Percentiles rank a stretch among this genome's conserved stretches.
These are phyloP conservation scores for Eubasilissa splendida DNA, from an alignment of 2,888 invertebrate species.

Conservation along the genomic window DNA sequence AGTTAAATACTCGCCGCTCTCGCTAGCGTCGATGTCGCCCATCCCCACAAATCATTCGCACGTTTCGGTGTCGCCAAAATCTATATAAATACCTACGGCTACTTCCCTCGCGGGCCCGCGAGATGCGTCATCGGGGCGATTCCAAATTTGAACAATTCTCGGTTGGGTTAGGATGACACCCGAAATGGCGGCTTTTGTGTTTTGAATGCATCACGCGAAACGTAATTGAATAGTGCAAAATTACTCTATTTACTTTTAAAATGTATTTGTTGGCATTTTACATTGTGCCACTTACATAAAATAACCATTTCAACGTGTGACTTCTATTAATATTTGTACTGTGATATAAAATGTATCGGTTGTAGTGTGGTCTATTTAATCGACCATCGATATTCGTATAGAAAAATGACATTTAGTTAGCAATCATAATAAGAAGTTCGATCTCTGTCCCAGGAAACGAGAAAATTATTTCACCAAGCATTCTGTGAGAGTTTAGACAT, in stretches of 20 bases:
- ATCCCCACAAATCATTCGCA: conserved; percentile 56
- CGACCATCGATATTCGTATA: too few relatives aligned
- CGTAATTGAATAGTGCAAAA: too few relatives aligned
- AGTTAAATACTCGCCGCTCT: conserved; percentile 48
- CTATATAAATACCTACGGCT: conserved; percentile 27
- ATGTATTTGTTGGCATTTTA: neutral
- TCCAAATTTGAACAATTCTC: conserved; percentile 15
- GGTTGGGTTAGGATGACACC: neutral
- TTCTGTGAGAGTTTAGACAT: too few relatives aligned
- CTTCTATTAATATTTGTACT: too few relatives aligned
- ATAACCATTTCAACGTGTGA: too few relatives aligned
- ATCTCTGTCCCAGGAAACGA: too few relatives aligned
- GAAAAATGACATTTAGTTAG: too few relatives aligned
- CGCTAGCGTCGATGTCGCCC: conserved; percentile 46
- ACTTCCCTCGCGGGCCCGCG: neutral
- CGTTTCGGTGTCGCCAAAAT: conserved; percentile 53
- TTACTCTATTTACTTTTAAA: neutral
- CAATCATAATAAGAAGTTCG: too few relatives aligned
- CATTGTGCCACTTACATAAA: neutral
- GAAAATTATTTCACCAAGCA: too few relatives aligned
- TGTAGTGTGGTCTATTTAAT: too few relatives aligned
- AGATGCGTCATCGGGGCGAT: neutral
- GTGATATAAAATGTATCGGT: too few relatives aligned
- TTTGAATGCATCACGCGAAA: too few relatives aligned
- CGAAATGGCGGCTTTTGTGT: neutral